Percentiles rank a stretch among this genome's conserved stretches.
Evolutionary conservation across 2,888 invertebrate species (phyloP).

Genomic region (Nasonia oneida): DNA sequence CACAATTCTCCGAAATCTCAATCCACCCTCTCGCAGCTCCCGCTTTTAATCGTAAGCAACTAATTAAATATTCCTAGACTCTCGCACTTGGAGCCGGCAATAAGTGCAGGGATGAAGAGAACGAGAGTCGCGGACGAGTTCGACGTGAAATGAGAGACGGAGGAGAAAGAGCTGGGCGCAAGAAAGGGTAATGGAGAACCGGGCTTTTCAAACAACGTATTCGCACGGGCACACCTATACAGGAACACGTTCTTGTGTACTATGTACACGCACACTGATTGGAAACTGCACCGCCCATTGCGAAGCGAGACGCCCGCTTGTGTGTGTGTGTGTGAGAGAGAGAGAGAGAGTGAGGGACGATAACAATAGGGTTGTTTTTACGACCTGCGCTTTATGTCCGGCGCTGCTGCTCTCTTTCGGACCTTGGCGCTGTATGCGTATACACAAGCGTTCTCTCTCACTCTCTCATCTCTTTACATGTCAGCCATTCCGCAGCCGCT

Average conservation of each 20-base stretch:
- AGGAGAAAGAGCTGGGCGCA: not conserved
- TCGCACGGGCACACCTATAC: not conserved
- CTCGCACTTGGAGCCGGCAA: not conserved
- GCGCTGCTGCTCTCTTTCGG: constrained; percentile 63
- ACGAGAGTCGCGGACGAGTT: not conserved
- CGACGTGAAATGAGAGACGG: not conserved
- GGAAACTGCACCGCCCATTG: constrained; percentile 66
- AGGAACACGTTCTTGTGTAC: not conserved
- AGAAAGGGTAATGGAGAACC: not conserved
- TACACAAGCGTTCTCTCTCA: constrained; percentile 52
- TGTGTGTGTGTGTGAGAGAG: not conserved
- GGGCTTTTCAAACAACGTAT: constrained; percentile 8
- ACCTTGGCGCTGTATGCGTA: constrained; percentile 16
- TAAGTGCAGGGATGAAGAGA: not conserved
- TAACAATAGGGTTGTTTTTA: constrained; percentile 77
- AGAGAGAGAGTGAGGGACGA: constrained; percentile 64
- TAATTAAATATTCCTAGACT: constrained; percentile 7
- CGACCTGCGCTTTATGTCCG: constrained; percentile 64
- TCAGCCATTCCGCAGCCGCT: constrained; percentile 8
- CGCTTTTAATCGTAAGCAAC: not conserved
- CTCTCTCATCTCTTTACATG: constrained; percentile 47
- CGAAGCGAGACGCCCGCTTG: constrained; percentile 69
- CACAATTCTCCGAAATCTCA: not conserved
- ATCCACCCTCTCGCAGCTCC: not conserved
- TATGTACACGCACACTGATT: not conserved